A percentile compares a stretch with the other conserved stretches of the same genome.
phyloP scores from a whole-genome alignment of 2,113 vertebrate genomes.

The Chunga burmeisteri region DNA sequence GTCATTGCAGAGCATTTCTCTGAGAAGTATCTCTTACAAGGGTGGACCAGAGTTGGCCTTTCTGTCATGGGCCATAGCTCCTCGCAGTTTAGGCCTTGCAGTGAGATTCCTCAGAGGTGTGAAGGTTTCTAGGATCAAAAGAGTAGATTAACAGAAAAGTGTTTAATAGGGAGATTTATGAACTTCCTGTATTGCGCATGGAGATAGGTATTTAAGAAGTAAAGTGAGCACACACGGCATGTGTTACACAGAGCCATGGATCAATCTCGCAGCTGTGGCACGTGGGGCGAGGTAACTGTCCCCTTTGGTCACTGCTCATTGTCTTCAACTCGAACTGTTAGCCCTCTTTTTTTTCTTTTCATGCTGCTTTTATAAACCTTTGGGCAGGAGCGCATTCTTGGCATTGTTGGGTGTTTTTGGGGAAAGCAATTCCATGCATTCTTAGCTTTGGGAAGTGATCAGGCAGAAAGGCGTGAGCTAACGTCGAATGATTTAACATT shows the following conservation, averaged over 20 bases:
- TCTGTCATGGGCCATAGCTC: rapidly evolving
- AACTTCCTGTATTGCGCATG: neutral
- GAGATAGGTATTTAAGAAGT: neutral
- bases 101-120: neutral
- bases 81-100: neutral
- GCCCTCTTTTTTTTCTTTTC: neutral
- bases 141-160: neutral
- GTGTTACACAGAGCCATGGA: rapidly evolving
- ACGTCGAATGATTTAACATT: neutral
- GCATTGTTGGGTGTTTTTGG: neutral
- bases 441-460: constrained; percentile 59
- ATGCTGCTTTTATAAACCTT: constrained; percentile 11
- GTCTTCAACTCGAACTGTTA: neutral
- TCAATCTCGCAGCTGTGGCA: neutral
- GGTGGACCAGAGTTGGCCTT: neutral
- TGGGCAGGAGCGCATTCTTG: constrained; percentile 26
- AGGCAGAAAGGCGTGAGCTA: constrained; percentile 48
- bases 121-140: neutral
- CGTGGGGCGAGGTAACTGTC: neutral
- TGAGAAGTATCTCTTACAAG: neutral
- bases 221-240: neutral
- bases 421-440: constrained; percentile 37
- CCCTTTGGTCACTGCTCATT: neutral
- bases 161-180: neutral
- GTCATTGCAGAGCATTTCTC: neutral